Conservation (phyloP, 1,140 invertebrate genomes). For the Varroa destructor region DNA sequence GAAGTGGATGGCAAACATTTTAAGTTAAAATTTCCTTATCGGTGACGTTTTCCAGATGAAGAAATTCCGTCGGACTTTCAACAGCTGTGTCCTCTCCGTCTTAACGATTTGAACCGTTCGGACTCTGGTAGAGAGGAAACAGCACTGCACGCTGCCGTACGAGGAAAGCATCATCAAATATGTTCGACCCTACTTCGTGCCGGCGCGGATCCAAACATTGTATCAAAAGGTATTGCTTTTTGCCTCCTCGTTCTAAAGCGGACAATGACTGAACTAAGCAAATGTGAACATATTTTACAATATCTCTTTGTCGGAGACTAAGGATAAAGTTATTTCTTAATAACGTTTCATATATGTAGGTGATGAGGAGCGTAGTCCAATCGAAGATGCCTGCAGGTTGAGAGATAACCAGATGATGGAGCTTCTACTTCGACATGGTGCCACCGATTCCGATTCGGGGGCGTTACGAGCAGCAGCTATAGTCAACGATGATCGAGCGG, state of each 20-base stretch:
- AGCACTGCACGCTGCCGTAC: constrained; percentile 61
- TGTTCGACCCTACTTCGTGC: constrained; percentile 55
- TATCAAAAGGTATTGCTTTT: background rate
- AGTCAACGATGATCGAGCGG: constrained; percentile 55
- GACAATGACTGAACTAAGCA: constrained; percentile 28
- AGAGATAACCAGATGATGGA: constrained; percentile 53
- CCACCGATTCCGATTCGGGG: constrained; percentile 61
- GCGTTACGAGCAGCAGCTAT: constrained; percentile 56
- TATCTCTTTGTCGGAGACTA: too few species aligned
- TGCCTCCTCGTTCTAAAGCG: constrained; percentile 27
- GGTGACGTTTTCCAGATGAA: background rate
- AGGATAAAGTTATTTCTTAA: background rate
- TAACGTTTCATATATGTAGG: constrained; percentile 30
- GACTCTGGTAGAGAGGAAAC: constrained; percentile 47
- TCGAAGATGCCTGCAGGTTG: constrained; percentile 53
- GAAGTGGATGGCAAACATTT: too few species aligned
- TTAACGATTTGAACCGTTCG: constrained; percentile 19
- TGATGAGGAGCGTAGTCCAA: constrained; percentile 32
- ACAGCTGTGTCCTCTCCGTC: constrained; percentile 11
- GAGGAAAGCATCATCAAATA: constrained; percentile 59
- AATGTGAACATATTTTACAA: background rate
- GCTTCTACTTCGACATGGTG: constrained; percentile 67
- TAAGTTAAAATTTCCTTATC: constrained; percentile 28
- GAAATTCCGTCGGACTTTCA: constrained; percentile 17
- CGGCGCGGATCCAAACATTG: constrained; percentile 47